Evolutionary conservation across 2,113 vertebrate species (phyloP).

Genomic region (Okapia johnstoni): DNA sequence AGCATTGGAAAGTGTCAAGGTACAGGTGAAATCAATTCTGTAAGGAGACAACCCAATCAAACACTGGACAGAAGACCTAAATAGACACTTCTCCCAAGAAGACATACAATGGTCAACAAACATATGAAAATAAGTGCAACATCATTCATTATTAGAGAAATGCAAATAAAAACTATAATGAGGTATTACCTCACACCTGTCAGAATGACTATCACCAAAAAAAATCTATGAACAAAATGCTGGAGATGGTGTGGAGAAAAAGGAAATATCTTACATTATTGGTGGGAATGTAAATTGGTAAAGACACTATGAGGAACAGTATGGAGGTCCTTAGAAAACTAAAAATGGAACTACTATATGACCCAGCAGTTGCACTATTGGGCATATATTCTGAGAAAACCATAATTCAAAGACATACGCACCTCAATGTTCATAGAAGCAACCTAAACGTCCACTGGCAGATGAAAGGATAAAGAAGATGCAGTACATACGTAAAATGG

Average conservation of each 20-base stretch:
- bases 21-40: not conserved
- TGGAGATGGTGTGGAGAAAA: not conserved
- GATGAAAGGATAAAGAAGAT: not conserved
- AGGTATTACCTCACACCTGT: not conserved
- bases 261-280: not conserved
- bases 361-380: not conserved
- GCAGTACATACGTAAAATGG: not conserved
- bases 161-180: not conserved
- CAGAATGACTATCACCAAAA: not conserved
- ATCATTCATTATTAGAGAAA: not conserved
- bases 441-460: not conserved
- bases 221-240: not conserved
- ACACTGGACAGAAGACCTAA: not conserved
- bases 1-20: not conserved
- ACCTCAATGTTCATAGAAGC: not conserved
- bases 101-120: not conserved
- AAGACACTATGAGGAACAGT: not conserved
- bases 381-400: not conserved
- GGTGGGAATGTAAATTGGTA: not conserved
- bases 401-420: not conserved
- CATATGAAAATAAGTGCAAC: not conserved
- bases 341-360: not conserved
- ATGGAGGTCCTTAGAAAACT: not conserved
- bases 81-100: not conserved
- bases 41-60: not conserved